Base-by-base conservation (phyloP, 2,888 invertebrate genomes). In the Oscheius sp. region DNA sequence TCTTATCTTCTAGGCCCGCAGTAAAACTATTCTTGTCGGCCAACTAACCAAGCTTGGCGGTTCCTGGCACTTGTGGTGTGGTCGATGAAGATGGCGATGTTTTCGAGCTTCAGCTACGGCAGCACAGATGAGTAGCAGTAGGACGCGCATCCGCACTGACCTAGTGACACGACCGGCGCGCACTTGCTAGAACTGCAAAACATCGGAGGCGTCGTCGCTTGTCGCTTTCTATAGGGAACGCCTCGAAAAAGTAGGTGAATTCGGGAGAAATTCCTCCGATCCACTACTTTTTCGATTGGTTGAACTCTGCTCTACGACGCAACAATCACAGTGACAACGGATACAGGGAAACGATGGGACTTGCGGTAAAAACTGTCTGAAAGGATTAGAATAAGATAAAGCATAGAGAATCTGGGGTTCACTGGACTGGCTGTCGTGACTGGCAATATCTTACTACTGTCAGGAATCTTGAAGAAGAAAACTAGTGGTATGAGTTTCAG, bases 21-120 rank as follows among this genome's bases (percentile, higher is more conserved):
- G 29, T n/a, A 33, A 63, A 37, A 11, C 48, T 29, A 21, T n/a
- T 47, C 32, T 13, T 55, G 55, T 9, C 13, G 55, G 9, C 9
- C 32, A 66, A 75, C 75, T 62, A 42, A 79, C 79, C 65, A 79
- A 48, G 48, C 57, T 75, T 11, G 75, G 76, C 13, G 79, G 76
- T 37, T 79, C 79, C 47, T 73, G 73, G 53, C 79, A 79, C n/a
- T 68, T 68, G 21, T 68, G 68, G 53, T 75, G 42, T 1, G 68
- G 55, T 35, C 35, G 29, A 35, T 68, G 68, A 42, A 68, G 68
- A 35, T 68, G 68, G 35, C 68, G 53, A 68, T 68, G 68, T 37
- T 37, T 32, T 9, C 68, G 53, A 33, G 68, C 68, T 11, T 32
- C 35, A 68, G 37, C 53, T 7, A 37, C 68, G 35, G 55, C 35